Base-by-base conservation (phyloP, 2,113 vertebrate genomes). In the Rhea americana region DNA sequence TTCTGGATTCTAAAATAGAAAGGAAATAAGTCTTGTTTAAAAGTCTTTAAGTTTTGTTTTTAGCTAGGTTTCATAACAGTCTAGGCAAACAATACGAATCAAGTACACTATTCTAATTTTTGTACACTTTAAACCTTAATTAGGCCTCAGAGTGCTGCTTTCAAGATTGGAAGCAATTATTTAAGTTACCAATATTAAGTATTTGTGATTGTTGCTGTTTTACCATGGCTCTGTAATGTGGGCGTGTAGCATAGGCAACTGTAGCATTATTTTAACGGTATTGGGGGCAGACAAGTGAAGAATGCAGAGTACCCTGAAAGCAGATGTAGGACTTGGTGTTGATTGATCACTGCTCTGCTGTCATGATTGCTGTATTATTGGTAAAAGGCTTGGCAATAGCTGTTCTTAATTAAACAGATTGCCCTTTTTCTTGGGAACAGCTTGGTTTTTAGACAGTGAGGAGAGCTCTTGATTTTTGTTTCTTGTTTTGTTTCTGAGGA, bases 121-220 rank as follows among this genome's bases (percentile, higher is more conserved):
- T 89, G 45, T 85, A n/a, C 20, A 21, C 20, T 85, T 93, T 58
- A 91, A 73, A 76, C 15, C 48, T 91, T 82, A 91, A 74, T 93
- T 63, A 74, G 75, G 45, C 30, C 79, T 89, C 43, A 72, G 61
- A 66, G 32, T 2, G 0, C 80, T 89, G n/a, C 50, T 89, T 85
- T 89, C 45, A 82, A 73, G 72, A 22, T 93, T 45, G 66, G 72
- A 87, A 67, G 72, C 63, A 87, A 59, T 93, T 94, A 62, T 41
- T 25, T 91, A 80, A 63, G 80, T 94, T 77, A 87, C 67, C 74
- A 79, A 93, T 75, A 80, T 87, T 30, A 94, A 94, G 87, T 92
- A 62, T 58, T 70, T 82, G 45, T 93, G 63, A 91, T 93, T 89
- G 91, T 93, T 93, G 11, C 35, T 78, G 22, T 92, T 94, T 47